These are phyloP conservation scores for Molothrus aeneus DNA, from an alignment of 2,797 vertebrate genomes.

Conservation along the genomic window DNA sequence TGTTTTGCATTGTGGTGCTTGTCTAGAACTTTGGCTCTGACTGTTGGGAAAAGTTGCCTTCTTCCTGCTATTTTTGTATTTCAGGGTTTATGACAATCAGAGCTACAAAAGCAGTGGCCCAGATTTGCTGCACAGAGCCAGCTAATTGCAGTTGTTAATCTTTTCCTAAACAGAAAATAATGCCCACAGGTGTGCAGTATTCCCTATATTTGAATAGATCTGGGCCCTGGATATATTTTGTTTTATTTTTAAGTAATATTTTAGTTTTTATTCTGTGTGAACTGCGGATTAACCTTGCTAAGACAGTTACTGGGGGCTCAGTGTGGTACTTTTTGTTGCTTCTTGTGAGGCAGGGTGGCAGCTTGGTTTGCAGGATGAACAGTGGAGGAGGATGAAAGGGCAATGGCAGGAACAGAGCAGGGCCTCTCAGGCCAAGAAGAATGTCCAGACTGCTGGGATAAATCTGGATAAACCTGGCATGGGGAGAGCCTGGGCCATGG, in stretches of 20 bases:
- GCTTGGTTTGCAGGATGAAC: not conserved
- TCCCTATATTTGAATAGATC: not conserved
- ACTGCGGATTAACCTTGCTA: not conserved
- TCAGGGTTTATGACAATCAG: not conserved
- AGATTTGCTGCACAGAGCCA: not conserved
- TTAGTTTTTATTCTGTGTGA: not conserved
- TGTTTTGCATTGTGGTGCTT: conserved; percentile 36
- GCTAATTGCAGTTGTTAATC: not conserved
- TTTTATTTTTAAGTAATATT: accelerated
- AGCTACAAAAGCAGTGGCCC: not conserved
- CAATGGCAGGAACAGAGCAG: not conserved
- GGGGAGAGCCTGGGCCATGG: not conserved
- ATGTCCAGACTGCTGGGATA: not conserved
- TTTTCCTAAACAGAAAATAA: not conserved
- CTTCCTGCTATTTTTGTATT: conserved; percentile 9
- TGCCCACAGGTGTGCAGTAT: not conserved
- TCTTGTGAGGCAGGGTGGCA: not conserved
- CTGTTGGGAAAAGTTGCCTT: conserved; percentile 19
- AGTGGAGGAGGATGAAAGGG: not conserved
- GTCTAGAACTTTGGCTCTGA: conserved; percentile 35
- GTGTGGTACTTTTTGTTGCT: not conserved
- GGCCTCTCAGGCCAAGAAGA: not conserved
- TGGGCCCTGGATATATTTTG: not conserved
- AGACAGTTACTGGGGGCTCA: not conserved
- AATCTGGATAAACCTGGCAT: not conserved